phyloP scores from a whole-genome alignment of 1,140 invertebrate genomes.

The Carcinoscorpius rotundicauda region DNA sequence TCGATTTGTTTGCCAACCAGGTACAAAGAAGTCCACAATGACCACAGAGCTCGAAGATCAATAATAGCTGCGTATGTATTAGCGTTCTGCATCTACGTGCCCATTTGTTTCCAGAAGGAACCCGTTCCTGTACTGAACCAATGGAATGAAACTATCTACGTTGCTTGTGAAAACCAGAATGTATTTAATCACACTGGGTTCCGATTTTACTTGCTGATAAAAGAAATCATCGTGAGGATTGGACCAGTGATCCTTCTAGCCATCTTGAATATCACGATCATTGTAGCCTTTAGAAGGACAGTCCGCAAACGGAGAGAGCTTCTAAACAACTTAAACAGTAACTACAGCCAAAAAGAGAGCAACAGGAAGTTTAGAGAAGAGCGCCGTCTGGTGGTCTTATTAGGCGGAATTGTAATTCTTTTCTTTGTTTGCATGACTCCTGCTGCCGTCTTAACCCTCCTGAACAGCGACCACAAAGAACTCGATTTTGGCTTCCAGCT shows the following conservation, averaged over 20 bases:
- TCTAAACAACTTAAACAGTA: conserved; percentile 31
- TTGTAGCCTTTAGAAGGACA: conserved; percentile 50
- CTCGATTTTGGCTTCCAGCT: conserved; percentile 39
- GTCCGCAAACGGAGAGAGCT: conserved; percentile 49
- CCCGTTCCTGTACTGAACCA: conserved; percentile 9
- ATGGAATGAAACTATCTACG: conserved; percentile 19
- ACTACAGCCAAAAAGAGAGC: conserved; percentile 20
- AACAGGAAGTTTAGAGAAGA: conserved; percentile 47
- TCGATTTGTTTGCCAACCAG: conserved; percentile 34
- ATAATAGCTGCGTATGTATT: conserved; percentile 30
- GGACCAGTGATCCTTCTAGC: conserved; percentile 52
- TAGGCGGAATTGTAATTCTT: conserved; percentile 57
- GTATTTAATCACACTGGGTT: conserved; percentile 24
- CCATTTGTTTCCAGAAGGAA: conserved; percentile 31
- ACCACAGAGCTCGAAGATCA: conserved; percentile 27
- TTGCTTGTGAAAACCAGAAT: conserved; percentile 23
- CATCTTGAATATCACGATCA: conserved; percentile 52
- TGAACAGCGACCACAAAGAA: conserved; percentile 28
- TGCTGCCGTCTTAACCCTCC: conserved; percentile 52
- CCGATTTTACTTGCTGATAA: conserved; percentile 27
- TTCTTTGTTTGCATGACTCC: conserved; percentile 64
- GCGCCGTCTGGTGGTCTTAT: conserved; percentile 48
- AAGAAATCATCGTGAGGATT: conserved; percentile 29
- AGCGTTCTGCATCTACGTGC: conserved; percentile 31
- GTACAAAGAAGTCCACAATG: conserved; percentile 33